Evolutionary conservation across 1,140 invertebrate species (phyloP), one percentile per base, ranked within the genome.

Genomic region (Zaprionus nigranus): DNA sequence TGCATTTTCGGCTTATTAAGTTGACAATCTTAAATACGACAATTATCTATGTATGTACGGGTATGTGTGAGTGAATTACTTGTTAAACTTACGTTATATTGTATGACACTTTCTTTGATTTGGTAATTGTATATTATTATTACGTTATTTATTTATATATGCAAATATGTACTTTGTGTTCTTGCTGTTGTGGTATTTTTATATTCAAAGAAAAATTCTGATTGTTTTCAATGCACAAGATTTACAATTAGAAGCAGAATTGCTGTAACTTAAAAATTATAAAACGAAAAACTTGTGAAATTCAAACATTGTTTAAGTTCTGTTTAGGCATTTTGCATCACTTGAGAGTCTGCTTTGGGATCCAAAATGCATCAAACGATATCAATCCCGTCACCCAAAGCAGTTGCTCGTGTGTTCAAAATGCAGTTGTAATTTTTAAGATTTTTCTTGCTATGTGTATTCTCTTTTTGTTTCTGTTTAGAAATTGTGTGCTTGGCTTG

Each of bases 181-280:
- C 54, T 78, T 54, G 69, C 64, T 69, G 13, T 60, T 65, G 53
- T 77, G 62, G 63, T 65, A 51, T 75, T 77, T 60, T 85, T 90
- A 90, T 90, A 90, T 90, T 90, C 85, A 90, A 90, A 90, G 85
- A 91, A 91, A 88, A 91, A 91, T 91, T 91, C 88, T 91, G 88
- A 91, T 91, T 91, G 81, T 91, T 81, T 90, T 81, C 86, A 92
- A 91, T 92, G 87, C 91, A 92, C 91, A 92, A 91, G 87, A 92
- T 92, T 92, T 92, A 92, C 91, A 92, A 92, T 92, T 88, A 92
- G 85, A 92, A 92, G 91, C 91, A 91, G 87, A 92, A 92, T 92
- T 92, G 84, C 91, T 90, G 91, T 92, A 92, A 92, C 84, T 91
- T 91, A 91, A 91, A 91, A 91, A 91, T 91, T 87, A 81, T 83